phyloP scores from a whole-genome alignment of 53 echinoderm and acorn worm species.

The Astropecten irregularis region DNA sequence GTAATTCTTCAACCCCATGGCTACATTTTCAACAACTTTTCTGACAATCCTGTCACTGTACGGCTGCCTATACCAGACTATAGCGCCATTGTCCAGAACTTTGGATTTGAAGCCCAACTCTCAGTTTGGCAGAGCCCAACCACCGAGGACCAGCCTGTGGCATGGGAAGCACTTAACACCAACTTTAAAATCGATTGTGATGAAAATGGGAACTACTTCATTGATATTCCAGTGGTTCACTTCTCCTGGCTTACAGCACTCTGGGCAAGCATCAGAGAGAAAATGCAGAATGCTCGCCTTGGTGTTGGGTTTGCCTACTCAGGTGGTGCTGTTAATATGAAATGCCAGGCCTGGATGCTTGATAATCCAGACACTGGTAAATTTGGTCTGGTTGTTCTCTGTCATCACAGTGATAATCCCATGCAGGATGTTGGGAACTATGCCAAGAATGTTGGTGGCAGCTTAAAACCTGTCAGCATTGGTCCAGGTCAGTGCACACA shows the following conservation, averaged over 20 bases:
- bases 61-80: constrained; percentile 91
- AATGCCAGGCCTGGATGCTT: constrained; percentile 98
- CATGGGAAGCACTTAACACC: constrained; percentile 72
- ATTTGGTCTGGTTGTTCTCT: constrained; percentile 94
- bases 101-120: constrained; percentile 79
- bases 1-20: constrained; percentile 88
- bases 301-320: constrained; percentile 72
- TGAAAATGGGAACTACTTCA: constrained; percentile 68
- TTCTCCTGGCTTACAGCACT: constrained; percentile 89
- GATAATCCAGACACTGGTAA: constrained; percentile 85
- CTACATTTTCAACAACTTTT: constrained; percentile 67
- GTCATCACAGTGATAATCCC: constrained; percentile 77
- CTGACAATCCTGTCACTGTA: constrained; percentile 72
- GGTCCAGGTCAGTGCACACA: constrained; percentile 78
- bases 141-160: constrained; percentile 75
- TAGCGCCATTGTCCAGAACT: constrained; percentile 69
- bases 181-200: constrained; percentile 57
- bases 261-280: constrained; percentile 77
- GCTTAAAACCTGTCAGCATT: constrained; percentile 90
- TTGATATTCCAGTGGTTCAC: constrained; percentile 75
- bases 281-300: constrained; percentile 67
- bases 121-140: constrained; percentile 94
- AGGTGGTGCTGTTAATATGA: constrained; percentile 86
- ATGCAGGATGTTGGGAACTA: constrained; percentile 97
- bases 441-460: constrained; percentile 91